Evolutionary conservation across 2,888 invertebrate species (phyloP).

Genomic region (Aspidiotus rigidus): DNA sequence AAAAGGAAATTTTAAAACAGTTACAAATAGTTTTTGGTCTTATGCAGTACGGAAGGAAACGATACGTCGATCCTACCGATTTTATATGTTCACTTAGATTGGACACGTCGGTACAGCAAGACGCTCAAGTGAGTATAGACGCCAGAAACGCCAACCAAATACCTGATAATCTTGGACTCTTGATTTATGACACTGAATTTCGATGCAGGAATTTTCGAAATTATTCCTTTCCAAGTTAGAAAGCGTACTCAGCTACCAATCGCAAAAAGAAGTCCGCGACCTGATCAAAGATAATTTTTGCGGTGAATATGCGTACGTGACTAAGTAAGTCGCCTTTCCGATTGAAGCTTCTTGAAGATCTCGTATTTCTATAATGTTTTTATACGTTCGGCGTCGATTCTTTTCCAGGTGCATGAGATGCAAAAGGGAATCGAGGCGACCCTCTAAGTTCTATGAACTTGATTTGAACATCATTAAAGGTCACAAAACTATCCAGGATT

Average conservation of each 20-base stretch:
- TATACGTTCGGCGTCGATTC: neutral
- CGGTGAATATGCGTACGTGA: conserved; percentile 47
- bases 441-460: conserved; percentile 52
- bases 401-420: conserved; percentile 47
- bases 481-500: conserved; percentile 41
- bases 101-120: conserved; percentile 53
- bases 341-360: neutral
- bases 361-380: neutral
- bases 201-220: conserved; percentile 52
- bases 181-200: neutral
- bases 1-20: conserved; percentile 46
- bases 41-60: conserved; percentile 49
- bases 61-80: conserved; percentile 50
- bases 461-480: conserved; percentile 48
- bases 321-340: conserved; percentile 41
- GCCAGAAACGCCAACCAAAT: neutral
- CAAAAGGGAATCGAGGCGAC: conserved; percentile 47
- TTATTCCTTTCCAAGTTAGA: conserved; percentile 52
- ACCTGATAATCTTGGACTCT: neutral
- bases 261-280: conserved; percentile 41
- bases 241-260: conserved; percentile 44
- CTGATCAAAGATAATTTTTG: conserved; percentile 46
- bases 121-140: conserved; percentile 45
- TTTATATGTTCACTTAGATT: conserved; percentile 51
- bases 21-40: conserved; percentile 53